phyloP scores from a whole-genome alignment of 2,888 invertebrate genomes.

The Calameuta idolon region DNA sequence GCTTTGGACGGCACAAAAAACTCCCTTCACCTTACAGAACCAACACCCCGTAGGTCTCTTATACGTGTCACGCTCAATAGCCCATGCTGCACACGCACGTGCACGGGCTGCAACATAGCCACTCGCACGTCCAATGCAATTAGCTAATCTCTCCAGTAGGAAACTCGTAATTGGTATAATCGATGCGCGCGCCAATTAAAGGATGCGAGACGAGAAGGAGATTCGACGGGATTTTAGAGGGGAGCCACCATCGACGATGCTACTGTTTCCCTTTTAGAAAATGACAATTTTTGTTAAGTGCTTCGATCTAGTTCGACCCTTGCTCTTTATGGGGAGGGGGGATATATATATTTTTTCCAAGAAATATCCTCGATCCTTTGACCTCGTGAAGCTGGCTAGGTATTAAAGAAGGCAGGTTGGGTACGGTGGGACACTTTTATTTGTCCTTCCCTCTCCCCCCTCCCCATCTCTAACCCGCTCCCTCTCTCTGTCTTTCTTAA shows the following conservation, averaged over 20 bases:
- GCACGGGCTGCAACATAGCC: conserved; percentile 7
- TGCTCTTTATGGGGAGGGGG: too few species aligned
- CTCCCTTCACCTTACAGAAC: conserved; percentile 29
- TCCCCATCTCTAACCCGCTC: conserved; percentile 1
- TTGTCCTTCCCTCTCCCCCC: conserved; percentile 14
- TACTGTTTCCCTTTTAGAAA: not conserved
- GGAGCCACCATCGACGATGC: not conserved
- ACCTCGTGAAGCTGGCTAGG: not conserved
- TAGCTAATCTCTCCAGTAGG: conserved; percentile 58
- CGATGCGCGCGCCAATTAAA: conserved; percentile 56
- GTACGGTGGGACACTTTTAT: not conserved
- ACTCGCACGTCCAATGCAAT: conserved; percentile 42
- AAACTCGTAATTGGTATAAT: conserved; percentile 61
- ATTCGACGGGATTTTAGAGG: conserved; percentile 33
- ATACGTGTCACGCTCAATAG: conserved; percentile 48
- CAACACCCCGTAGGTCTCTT: conserved; percentile 26
- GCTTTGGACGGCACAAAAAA: conserved; percentile 32
- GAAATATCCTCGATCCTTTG: not conserved
- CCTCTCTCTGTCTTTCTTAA: not conserved
- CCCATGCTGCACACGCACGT: conserved; percentile 14
- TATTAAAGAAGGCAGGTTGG: not conserved
- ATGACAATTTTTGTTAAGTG: not conserved
- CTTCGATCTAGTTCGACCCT: not conserved
- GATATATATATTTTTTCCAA: not conserved
- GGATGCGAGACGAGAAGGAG: conserved; percentile 56